Percentiles rank a stretch among this genome's conserved stretches.
Evolutionary conservation across 1,140 invertebrate species (phyloP).

Genomic region (Sminthurinus signatus): DNA sequence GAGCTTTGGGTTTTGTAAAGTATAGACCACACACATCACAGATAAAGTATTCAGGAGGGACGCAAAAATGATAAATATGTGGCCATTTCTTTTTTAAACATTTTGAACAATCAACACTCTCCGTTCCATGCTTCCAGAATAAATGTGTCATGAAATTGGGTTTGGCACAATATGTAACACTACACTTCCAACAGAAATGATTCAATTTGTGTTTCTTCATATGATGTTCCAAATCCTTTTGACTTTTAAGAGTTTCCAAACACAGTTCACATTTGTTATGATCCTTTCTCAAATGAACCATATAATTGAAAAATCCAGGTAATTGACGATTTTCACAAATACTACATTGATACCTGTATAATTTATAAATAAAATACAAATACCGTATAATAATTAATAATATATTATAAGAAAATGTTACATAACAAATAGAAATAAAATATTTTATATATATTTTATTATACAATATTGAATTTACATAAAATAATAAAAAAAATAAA

Average conservation of each 20-base stretch:
- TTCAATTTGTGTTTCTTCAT: constrained; percentile 73
- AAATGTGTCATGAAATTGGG: constrained; percentile 77
- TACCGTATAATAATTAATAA: too few relatives aligned
- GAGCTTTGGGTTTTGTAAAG: constrained; percentile 67
- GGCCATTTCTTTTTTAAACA: constrained; percentile 84
- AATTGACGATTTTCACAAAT: constrained; percentile 45
- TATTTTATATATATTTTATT: too few relatives aligned
- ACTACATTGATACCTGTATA: constrained; percentile 32
- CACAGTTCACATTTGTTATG: constrained; percentile 80
- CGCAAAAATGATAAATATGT: constrained; percentile 81
- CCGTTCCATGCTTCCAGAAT: constrained; percentile 84
- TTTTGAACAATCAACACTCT: constrained; percentile 72
- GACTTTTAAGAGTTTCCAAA: constrained; percentile 67
- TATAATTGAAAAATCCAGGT: constrained; percentile 73
- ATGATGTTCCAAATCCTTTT: constrained; percentile 69
- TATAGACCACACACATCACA: constrained; percentile 71
- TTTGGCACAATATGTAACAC: constrained; percentile 75
- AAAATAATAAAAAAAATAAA: too few relatives aligned
- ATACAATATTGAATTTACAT: too few relatives aligned
- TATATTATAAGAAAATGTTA: too few relatives aligned
- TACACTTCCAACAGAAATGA: constrained; percentile 76
- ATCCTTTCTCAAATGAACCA: constrained; percentile 74
- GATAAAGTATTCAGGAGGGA: constrained; percentile 63
- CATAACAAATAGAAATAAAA: too few relatives aligned
- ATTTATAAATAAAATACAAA: too few relatives aligned